Percentiles rank a stretch among this genome's conserved stretches.
phyloP scores from a whole-genome alignment of 2,888 invertebrate species.

The Tiphia femorata region DNA sequence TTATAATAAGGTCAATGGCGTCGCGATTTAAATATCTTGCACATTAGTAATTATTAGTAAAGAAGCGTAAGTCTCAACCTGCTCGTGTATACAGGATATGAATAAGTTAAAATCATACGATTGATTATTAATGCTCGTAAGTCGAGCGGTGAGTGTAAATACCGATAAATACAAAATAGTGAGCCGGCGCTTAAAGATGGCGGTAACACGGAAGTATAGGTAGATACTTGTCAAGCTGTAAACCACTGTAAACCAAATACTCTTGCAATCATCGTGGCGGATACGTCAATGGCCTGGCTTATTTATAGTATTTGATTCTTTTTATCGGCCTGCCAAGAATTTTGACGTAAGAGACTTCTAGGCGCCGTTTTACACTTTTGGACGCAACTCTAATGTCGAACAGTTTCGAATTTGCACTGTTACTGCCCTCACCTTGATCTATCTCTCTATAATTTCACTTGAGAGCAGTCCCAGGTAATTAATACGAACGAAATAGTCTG shows the following conservation, averaged over 20 bases:
- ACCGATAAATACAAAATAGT: conserved; percentile 18
- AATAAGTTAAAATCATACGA: too few species aligned
- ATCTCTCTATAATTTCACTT: background rate
- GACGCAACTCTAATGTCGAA: background rate
- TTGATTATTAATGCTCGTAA: too few species aligned
- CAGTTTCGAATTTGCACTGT: background rate
- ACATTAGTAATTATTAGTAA: too few species aligned
- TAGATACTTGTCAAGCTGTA: conserved; percentile 19
- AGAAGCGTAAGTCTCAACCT: too few species aligned
- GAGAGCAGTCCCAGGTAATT: background rate
- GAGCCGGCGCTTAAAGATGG: conserved; percentile 52
- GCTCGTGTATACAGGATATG: too few species aligned
- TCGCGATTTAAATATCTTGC: background rate
- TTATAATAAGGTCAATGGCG: too few species aligned
- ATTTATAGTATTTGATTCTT: conserved; percentile 50
- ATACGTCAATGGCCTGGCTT: conserved; percentile 54
- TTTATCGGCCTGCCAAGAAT: conserved; percentile 50
- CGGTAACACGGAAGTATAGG: conserved; percentile 13
- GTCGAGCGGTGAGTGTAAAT: too few species aligned
- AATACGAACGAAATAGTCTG: too few species aligned
- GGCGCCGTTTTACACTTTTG: conserved; percentile 26
- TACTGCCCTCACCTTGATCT: background rate
- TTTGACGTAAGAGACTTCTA: conserved; percentile 51
- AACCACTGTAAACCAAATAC: conserved; percentile 17
- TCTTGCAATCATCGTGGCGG: conserved; percentile 28